A percentile compares a stretch with the other conserved stretches of the same genome.
phyloP scores from a whole-genome alignment of 2,797 vertebrate genomes.

The Lerista edwardsae region DNA sequence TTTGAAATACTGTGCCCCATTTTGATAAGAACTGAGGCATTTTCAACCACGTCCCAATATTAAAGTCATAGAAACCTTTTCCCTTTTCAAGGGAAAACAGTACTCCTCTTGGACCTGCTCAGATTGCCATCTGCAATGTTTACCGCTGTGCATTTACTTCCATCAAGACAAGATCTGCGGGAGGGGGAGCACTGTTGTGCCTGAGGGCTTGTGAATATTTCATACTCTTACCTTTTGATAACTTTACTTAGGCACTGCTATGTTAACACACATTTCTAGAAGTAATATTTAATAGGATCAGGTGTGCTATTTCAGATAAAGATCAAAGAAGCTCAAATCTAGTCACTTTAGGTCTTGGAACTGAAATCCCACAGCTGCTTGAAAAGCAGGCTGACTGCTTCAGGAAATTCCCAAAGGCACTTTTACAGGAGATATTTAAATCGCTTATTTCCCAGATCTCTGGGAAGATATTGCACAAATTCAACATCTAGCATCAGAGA shows the following conservation, averaged over 20 bases:
- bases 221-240: not conserved
- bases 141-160: not conserved
- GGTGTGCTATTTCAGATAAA: not conserved
- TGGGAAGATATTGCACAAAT: not conserved
- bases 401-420: not conserved
- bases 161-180: not conserved
- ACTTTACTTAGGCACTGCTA: not conserved
- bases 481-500: slow-evolving; percentile 2
- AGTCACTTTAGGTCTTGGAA: not conserved
- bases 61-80: no score
- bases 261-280: not conserved
- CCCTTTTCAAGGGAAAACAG: not conserved
- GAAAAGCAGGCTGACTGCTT: not conserved
- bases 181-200: not conserved
- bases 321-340: not conserved
- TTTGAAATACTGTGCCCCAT: no score
- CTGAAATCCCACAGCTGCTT: not conserved
- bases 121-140: not conserved
- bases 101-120: not conserved
- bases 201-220: not conserved
- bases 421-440: not conserved
- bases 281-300: slow-evolving; percentile 8
- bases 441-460: not conserved
- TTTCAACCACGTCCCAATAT: no score
- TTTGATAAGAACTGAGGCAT: no score